A percentile compares a stretch with the other conserved stretches of the same genome.
Evolutionary conservation across 1,140 invertebrate genomes (phyloP).

Genomic region (Lasioglossum baleicum): DNA sequence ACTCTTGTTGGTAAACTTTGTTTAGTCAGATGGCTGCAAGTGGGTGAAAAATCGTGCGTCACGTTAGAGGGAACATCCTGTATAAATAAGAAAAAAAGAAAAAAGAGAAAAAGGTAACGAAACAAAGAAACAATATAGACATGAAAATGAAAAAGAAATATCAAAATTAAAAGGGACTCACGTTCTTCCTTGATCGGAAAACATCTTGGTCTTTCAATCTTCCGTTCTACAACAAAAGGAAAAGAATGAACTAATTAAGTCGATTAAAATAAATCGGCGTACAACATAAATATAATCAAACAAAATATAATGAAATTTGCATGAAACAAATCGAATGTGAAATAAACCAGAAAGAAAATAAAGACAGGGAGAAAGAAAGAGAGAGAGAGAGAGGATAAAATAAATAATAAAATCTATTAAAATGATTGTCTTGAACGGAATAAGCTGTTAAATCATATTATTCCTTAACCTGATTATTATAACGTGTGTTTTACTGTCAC

Average conservation of each 20-base stretch:
- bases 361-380: not conserved
- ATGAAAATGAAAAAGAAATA: slow-evolving; percentile 46
- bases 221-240: slow-evolving; percentile 74
- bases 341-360: not conserved
- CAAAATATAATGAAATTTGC: slow-evolving; percentile 18
- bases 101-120: not conserved
- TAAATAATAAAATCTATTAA: not conserved
- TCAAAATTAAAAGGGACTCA: slow-evolving; percentile 69
- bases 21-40: no score
- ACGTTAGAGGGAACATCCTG: no score
- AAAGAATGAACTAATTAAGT: slow-evolving; percentile 64
- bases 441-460: not conserved
- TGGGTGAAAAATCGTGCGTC: no score
- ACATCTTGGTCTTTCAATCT: slow-evolving; percentile 65
- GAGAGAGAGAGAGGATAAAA: not conserved
- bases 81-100: not conserved
- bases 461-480: not conserved
- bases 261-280: slow-evolving; percentile 42
- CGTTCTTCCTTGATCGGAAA: slow-evolving; percentile 71
- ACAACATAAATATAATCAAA: slow-evolving; percentile 45
- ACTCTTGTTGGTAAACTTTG: no score
- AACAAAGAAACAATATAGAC: not conserved
- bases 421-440: not conserved
- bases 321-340: not conserved
- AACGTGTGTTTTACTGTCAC: not conserved